These are phyloP conservation scores for Cranoglanis bouderius DNA, from an alignment of 2,113 vertebrate species.

Conservation along the genomic window DNA sequence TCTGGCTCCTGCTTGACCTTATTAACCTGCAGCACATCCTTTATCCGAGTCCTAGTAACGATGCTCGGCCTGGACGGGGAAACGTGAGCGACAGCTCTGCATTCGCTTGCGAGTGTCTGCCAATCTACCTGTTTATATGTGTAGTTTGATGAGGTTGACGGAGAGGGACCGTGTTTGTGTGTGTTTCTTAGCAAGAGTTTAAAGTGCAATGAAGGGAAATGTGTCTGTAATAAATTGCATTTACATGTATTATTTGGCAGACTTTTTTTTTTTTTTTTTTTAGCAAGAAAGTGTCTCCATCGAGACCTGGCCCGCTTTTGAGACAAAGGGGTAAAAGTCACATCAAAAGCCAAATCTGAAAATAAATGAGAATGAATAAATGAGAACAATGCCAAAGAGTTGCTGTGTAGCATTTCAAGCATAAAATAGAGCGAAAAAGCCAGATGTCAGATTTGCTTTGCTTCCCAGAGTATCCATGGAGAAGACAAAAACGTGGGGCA, in stretches of 20 bases:
- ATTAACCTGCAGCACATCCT: conserved; percentile 76
- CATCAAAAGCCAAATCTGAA: neutral
- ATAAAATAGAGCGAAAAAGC: neutral
- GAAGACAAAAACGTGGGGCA: neutral
- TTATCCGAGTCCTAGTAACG: conserved; percentile 57
- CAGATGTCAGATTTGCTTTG: neutral
- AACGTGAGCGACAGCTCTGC: conserved; percentile 58
- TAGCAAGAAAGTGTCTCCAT: neutral
- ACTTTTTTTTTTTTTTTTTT: neutral
- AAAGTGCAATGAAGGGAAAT: neutral
- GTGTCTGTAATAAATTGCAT: neutral
- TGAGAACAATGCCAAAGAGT: neutral
- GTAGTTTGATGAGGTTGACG: neutral
- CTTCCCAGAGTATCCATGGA: neutral
- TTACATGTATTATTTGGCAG: neutral
- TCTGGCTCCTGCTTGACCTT: conserved; percentile 72
- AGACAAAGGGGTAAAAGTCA: neutral
- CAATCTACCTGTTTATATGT: neutral
- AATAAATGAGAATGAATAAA: neutral
- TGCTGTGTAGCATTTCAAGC: neutral
- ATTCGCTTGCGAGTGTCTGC: conserved; percentile 37
- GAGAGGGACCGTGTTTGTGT: neutral
- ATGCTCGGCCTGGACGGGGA: conserved; percentile 49
- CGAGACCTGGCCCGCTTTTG: neutral
- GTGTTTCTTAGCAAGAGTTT: neutral